A percentile compares a stretch with the other conserved stretches of the same genome.
phyloP scores from a whole-genome alignment of 2,113 vertebrate species.

The Chaetops frenatus region DNA sequence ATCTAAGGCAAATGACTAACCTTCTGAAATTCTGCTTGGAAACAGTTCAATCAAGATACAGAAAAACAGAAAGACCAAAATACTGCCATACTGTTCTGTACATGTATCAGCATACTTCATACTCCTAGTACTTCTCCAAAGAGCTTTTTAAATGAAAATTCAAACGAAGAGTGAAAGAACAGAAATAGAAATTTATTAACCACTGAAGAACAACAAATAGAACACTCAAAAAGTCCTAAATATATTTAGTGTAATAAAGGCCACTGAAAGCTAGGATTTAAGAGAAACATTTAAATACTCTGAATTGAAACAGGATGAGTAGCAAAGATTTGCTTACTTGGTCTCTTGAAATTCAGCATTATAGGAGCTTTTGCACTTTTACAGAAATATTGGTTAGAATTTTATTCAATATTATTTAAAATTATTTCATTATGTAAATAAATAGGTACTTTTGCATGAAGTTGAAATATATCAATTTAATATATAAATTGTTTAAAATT shows the following conservation, averaged over 20 bases:
- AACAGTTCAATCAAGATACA: neutral
- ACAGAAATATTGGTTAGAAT: neutral
- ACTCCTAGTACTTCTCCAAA: neutral
- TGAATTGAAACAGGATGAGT: neutral
- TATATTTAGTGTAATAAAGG: neutral
- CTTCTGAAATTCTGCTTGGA: neutral
- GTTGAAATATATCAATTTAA: neutral
- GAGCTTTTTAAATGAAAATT: neutral
- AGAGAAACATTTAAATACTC: neutral
- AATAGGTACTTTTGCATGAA: neutral
- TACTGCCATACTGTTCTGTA: neutral
- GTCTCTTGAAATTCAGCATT: neutral
- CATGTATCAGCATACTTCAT: neutral
- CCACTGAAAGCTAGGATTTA: neutral
- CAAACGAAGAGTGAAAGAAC: neutral
- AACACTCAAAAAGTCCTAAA: neutral
- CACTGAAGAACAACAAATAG: neutral
- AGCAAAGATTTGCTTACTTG: neutral
- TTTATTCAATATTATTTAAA: neutral
- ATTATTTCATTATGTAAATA: neutral
- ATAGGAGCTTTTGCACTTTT: neutral
- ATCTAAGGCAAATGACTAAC: neutral
- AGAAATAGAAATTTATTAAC: neutral
- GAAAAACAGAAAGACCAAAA: neutral
- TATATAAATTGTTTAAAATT: neutral